Base-by-base conservation (phyloP, 2,888 invertebrate genomes). In the Eupithecia tripunctaria region DNA sequence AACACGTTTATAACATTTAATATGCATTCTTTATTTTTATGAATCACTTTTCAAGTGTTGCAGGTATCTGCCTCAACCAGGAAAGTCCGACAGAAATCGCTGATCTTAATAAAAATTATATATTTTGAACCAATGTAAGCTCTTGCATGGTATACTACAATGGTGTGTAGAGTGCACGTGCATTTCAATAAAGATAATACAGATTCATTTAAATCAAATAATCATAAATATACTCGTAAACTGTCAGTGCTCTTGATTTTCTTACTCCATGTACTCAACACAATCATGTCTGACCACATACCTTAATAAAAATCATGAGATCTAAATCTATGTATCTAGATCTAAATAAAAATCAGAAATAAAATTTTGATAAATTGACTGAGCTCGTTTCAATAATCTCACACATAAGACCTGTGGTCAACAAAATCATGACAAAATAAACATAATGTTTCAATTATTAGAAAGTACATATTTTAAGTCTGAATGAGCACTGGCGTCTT, bases 11-110 rank as follows among this genome's bases (percentile, higher is more conserved):
- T 56, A 14, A 25, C 25, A 56, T 12, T 56, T 14, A 38, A 14
- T 64, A 25, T 5, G 12, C n/a, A 14, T 32, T 47, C 18, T 21
- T 51, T 43, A 56, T 32, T 68, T 63, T 65, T 68, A 78, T 69
- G n/a, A 60, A 62, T 73, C 36, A 15, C 63, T 71, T 73, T 77
- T 72, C 47, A 43, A 74, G 85, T 92, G 90, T 92, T 92, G 81
- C 92, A 92, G 92, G 89, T 90, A 82, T 84, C 80, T 85, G 81
- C 86, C 85, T 87, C 86, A 68, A 68, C 68, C 84, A 84, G 79
- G 86, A 84, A 86, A 78, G 86, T 84, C 85, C 86, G 86, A 80
- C 77, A 80, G 73, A 81, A 80, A 76, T 38, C 25, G 21, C 32
- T 63, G 38, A 64, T 21, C 79, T 25, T 12, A 14, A 56, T 25